Evolutionary conservation across 1,140 invertebrate genomes (phyloP).

Genomic region (Scaptomyza montana): DNA sequence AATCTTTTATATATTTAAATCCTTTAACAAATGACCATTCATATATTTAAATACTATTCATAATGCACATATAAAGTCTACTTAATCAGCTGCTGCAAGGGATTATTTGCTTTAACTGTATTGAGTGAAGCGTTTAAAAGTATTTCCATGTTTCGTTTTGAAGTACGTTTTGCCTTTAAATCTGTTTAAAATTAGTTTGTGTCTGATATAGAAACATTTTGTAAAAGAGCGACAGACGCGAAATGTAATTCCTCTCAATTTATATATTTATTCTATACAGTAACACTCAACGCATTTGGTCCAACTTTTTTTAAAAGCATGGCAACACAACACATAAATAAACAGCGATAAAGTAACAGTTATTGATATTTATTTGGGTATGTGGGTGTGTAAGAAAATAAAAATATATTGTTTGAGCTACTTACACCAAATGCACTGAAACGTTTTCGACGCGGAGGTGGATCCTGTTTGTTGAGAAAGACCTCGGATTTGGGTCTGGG

Average conservation of each 20-base stretch:
- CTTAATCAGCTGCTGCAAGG: not conserved
- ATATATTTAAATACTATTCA: not conserved
- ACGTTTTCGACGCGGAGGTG: constrained; percentile 89
- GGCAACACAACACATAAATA: constrained; percentile 30
- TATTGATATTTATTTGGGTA: constrained; percentile 21
- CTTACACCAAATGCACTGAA: constrained; percentile 96
- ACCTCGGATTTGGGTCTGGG: constrained; percentile 95
- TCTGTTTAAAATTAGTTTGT: too few relatives aligned
- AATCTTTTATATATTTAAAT: too few relatives aligned
- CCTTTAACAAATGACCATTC: too few relatives aligned
- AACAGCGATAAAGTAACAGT: constrained; percentile 32
- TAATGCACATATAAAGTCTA: not conserved
- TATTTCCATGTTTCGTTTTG: not conserved
- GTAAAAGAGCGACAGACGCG: too few relatives aligned
- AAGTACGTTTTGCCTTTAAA: too few relatives aligned
- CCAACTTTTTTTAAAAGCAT: not conserved
- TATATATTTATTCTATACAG: not conserved
- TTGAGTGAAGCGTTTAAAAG: not conserved
- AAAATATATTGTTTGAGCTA: constrained; percentile 54
- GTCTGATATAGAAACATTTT: too few relatives aligned
- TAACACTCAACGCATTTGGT: not conserved
- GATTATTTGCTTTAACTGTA: not conserved
- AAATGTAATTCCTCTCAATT: too few relatives aligned
- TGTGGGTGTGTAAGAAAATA: constrained; percentile 7
- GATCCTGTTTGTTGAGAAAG: constrained; percentile 88